Conservation (phyloP, 1,140 invertebrate species). For the Bombus confusus region DNA sequence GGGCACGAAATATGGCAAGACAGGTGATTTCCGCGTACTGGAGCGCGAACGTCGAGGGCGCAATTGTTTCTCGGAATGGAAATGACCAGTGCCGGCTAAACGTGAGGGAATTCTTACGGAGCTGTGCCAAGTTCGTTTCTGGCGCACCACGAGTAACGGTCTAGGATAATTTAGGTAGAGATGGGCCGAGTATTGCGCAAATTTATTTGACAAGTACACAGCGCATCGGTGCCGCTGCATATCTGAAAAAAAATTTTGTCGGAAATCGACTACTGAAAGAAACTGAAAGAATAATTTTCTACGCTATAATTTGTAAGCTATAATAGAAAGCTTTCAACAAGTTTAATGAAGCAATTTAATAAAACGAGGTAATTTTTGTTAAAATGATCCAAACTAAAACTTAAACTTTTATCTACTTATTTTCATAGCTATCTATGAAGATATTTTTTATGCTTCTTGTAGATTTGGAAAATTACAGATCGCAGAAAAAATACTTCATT, state of each 20-base stretch:
- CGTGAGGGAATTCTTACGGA: conserved; percentile 73
- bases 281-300: not conserved
- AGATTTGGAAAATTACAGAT: not conserved
- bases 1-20: conserved; percentile 50
- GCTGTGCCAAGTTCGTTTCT: conserved; percentile 23
- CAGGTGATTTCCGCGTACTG: conserved; percentile 60
- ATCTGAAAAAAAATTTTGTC: not conserved
- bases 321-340: too few species aligned
- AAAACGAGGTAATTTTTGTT: too few species aligned
- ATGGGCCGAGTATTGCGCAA: not conserved
- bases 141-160: not conserved
- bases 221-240: too few species aligned
- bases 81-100: conserved; percentile 54
- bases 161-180: conserved; percentile 35
- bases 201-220: not conserved
- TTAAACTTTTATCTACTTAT: too few species aligned
- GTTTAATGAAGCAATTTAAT: too few species aligned
- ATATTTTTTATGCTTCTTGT: not conserved
- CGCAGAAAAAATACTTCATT: not conserved
- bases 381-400: too few species aligned
- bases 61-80: conserved; percentile 73
- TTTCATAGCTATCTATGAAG: too few species aligned
- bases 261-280: not conserved
- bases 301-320: too few species aligned
- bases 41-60: not conserved